phyloP scores from a whole-genome alignment of 1,140 invertebrate species.

The Ceratina japonica region DNA sequence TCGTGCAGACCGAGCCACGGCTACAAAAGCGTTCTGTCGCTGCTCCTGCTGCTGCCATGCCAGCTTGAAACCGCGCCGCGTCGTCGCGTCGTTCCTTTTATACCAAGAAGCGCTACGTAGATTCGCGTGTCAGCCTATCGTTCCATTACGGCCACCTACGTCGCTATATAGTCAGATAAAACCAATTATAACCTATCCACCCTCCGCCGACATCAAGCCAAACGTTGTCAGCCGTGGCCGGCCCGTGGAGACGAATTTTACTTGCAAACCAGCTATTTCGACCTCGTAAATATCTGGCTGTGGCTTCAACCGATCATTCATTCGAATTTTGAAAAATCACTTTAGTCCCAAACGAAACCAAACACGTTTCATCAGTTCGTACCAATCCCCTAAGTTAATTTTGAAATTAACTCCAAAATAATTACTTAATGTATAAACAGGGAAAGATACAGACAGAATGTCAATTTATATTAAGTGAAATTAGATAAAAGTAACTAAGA shows the following conservation, averaged over 20 bases:
- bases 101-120: constrained; percentile 14
- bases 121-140: constrained; percentile 68
- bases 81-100: constrained; percentile 4
- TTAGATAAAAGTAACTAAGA: too few relatives aligned
- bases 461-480: too few relatives aligned
- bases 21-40: constrained; percentile 51
- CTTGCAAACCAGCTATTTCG: constrained; percentile 65
- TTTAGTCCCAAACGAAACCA: constrained; percentile 13
- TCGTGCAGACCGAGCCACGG: constrained; percentile 69
- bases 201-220: constrained; percentile 56
- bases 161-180: constrained; percentile 66
- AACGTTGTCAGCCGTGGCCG: constrained; percentile 62
- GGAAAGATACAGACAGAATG: too few relatives aligned
- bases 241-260: constrained; percentile 56
- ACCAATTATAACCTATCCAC: constrained; percentile 72
- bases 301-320: constrained; percentile 38
- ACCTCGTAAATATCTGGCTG: constrained; percentile 52
- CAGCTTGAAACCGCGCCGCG: background rate
- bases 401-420: too few relatives aligned
- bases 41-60: constrained; percentile 30
- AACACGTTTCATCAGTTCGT: too few relatives aligned
- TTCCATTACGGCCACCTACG: constrained; percentile 66
- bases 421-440: too few relatives aligned
- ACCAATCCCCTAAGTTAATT: too few relatives aligned
- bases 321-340: constrained; percentile 53